phyloP scores from a whole-genome alignment of 2,888 invertebrate species.

The Caenorhabditis sp. region DNA sequence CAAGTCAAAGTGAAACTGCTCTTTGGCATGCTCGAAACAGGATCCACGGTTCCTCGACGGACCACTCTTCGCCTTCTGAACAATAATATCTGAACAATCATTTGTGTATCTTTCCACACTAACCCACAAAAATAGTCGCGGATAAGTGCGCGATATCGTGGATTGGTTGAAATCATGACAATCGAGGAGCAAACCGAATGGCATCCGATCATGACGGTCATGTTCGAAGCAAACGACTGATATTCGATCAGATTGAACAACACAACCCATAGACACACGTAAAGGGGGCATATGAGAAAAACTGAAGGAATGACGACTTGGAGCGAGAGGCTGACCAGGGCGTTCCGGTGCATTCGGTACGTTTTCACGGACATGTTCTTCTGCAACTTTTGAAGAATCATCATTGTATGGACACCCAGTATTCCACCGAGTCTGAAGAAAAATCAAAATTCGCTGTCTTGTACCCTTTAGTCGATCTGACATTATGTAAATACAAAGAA shows the following conservation, averaged over 20 bases:
- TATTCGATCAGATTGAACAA: not conserved
- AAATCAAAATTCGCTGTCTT: not conserved
- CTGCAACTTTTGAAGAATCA: not conserved
- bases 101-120: too few relatives aligned
- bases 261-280: slow-evolving; percentile 1
- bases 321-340: slow-evolving; percentile 10
- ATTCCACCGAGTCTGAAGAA: not conserved
- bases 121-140: too few relatives aligned
- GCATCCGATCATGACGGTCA: not conserved
- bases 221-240: not conserved
- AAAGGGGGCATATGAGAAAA: not conserved
- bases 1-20: too few relatives aligned
- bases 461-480: not conserved
- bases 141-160: slow-evolving; percentile 13
- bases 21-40: too few relatives aligned
- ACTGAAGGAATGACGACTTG: slow-evolving; percentile 1
- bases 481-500: not conserved
- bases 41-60: too few relatives aligned
- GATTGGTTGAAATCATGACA: not conserved
- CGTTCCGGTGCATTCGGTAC: slow-evolving; percentile 23
- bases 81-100: too few relatives aligned
- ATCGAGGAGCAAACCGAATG: not conserved
- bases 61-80: too few relatives aligned
- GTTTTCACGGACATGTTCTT: slow-evolving; percentile 17
- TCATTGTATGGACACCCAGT: slow-evolving; percentile 5